Base-by-base conservation (phyloP, 2,797 vertebrate species). In the Eulemur coronatus region DNA sequence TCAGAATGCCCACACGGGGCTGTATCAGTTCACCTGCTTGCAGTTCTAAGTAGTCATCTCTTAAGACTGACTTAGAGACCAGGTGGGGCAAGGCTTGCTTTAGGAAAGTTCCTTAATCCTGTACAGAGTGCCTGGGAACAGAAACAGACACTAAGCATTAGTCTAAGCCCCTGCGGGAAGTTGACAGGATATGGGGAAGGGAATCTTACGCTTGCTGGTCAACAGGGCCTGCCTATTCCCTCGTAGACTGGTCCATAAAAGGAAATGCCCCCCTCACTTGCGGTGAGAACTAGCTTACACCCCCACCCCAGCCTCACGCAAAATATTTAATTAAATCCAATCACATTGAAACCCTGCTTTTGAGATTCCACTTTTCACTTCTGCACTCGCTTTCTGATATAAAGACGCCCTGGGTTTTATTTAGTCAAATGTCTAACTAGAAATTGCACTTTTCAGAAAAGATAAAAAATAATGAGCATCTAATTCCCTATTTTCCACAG, bases 391-490 rank as follows among this genome's bases (percentile, higher is more conserved):
- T 95, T 94, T 85, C 84, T 73, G 72, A 38, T 75, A 67, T 95
- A 96, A 96, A 96, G 91, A 95, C 2, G 0, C 91, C 81, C 78
- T 50, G 57, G 80, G 69, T 95, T 96, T 97, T 97, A 96, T 97
- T 96, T 96, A 89, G 96, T 94, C 92, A 87, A 94, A 90, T 87
- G 35, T 92, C 96, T 94, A 86, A 96, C 84, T 88, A 97, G 96
- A 97, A 97, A 98, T 96, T 97, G 95, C 59, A 96, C 97, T 97
- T 97, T 97, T 97, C 97, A 96, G 95, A 97, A 94, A 96, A 98
- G 96, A 97, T 97, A 95, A 97, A 97, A 98, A 97, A 97, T 98
- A 97, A 97, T 95, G 97, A 97, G 95, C 95, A 97, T 97, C 93
- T 97, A 97, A 98, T 97, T 98, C 97, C 85, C 82, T 90, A 88